These are phyloP conservation scores for Blastobasis adustella DNA, from an alignment of 2,888 invertebrate genomes.

Conservation along the genomic window DNA sequence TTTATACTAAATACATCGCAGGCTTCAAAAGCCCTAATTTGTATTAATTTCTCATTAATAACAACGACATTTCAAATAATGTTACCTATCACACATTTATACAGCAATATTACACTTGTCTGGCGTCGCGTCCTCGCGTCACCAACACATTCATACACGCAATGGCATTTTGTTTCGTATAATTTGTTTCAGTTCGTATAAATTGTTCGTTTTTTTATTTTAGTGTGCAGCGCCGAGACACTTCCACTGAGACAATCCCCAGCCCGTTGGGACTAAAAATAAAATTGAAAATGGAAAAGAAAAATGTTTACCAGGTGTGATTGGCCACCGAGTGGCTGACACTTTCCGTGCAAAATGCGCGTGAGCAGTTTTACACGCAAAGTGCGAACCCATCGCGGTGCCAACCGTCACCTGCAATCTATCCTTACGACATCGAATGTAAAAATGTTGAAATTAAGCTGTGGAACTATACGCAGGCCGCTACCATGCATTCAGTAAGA, in stretches of 20 bases:
- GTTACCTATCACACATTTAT: slow-evolving; percentile 63
- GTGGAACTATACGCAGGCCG: slow-evolving; percentile 43
- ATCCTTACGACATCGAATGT: too few species aligned
- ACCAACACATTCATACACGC: slow-evolving; percentile 44
- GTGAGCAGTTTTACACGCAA: slow-evolving; percentile 25
- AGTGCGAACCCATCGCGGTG: slow-evolving; percentile 21
- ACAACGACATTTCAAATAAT: slow-evolving; percentile 62
- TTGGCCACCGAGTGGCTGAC: too few species aligned
- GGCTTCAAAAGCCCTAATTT: slow-evolving; percentile 63
- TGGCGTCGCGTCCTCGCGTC: slow-evolving; percentile 48
- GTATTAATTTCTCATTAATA: slow-evolving; percentile 45
- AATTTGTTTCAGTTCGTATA: slow-evolving; percentile 48
- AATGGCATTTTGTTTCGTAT: slow-evolving; percentile 44
- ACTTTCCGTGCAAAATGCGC: too few species aligned
- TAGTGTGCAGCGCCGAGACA: slow-evolving; percentile 66
- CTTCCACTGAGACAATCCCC: slow-evolving; percentile 69
- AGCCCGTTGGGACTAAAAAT: slow-evolving; percentile 24
- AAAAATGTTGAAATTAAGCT: slow-evolving; percentile 23
- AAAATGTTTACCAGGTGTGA: slow-evolving; percentile 6
- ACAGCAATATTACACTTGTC: slow-evolving; percentile 63
- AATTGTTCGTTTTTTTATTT: slow-evolving; percentile 19
- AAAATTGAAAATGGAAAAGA: slow-evolving; percentile 35
- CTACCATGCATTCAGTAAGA: slow-evolving; percentile 48
- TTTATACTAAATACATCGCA: slow-evolving; percentile 69
- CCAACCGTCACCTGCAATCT: too few species aligned